Conservation (phyloP, 1,140 invertebrate genomes). For the Caenorhabditis tropicalis region DNA sequence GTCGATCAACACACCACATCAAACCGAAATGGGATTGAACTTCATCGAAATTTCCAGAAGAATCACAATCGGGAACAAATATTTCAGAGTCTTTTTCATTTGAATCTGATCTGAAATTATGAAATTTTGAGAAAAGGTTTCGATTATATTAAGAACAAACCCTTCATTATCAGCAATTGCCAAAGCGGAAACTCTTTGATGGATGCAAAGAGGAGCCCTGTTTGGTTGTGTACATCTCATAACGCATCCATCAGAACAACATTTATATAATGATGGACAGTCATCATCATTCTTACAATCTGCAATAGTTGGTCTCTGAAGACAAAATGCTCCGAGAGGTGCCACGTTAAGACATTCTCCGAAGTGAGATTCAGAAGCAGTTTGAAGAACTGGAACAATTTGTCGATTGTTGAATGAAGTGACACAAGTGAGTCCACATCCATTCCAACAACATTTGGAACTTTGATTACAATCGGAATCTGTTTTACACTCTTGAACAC, state of each 20-base stretch:
- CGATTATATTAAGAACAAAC: not conserved
- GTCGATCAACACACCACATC: slow-evolving; percentile 62
- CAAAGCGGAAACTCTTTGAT: slow-evolving; percentile 49
- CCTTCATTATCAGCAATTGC: not conserved
- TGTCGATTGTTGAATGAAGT: slow-evolving; percentile 20
- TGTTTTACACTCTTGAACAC: slow-evolving; percentile 53
- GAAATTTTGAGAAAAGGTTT: not conserved
- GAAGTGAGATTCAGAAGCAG: not conserved
- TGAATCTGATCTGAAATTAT: not conserved
- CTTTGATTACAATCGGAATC: slow-evolving; percentile 56
- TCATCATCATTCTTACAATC: slow-evolving; percentile 43
- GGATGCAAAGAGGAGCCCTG: slow-evolving; percentile 46
- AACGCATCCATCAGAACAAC: slow-evolving; percentile 66
- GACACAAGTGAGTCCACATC: slow-evolving; percentile 55
- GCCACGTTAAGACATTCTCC: slow-evolving; percentile 54
- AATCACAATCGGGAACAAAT: slow-evolving; percentile 57
- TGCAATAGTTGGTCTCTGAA: not conserved
- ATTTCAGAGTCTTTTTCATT: slow-evolving; percentile 22
- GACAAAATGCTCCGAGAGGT: slow-evolving; percentile 55
- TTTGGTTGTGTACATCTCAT: slow-evolving; percentile 52
- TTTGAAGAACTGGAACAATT: slow-evolving; percentile 37
- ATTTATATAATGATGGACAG: slow-evolving; percentile 56
- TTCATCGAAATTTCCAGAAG: slow-evolving; percentile 55
- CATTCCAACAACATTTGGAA: slow-evolving; percentile 57
- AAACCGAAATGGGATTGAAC: slow-evolving; percentile 58